Percentiles rank a stretch among this genome's conserved stretches.
phyloP scores from a whole-genome alignment of 2,113 vertebrate species.

The Sakesphorus luctuosus region DNA sequence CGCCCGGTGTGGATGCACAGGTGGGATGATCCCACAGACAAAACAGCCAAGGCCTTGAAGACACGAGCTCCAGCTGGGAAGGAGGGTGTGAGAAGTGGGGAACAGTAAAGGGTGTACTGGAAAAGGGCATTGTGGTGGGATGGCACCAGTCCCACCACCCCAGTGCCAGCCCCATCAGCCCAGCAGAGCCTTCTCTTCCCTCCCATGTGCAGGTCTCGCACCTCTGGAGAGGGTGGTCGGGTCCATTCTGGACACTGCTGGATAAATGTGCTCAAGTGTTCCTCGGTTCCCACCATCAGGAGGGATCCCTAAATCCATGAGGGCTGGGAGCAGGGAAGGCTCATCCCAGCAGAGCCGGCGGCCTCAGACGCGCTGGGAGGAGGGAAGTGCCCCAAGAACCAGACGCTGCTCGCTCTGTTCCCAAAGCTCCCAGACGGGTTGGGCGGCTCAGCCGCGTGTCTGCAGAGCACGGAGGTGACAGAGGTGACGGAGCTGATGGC shows the following conservation, averaged over 20 bases:
- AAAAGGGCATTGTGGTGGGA: accelerated
- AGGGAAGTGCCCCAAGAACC: neutral
- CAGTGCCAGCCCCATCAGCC: neutral
- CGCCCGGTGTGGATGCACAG: accelerated
- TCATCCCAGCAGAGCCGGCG: neutral
- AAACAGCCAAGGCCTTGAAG: neutral
- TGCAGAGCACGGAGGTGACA: neutral
- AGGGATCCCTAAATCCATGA: accelerated
- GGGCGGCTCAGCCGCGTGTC: neutral
- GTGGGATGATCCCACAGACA: accelerated
- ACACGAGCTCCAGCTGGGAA: accelerated
- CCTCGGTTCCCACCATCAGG: accelerated
- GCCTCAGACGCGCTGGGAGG: neutral
- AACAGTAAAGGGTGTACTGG: neutral
- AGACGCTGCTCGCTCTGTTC: neutral
- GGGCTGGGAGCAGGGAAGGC: neutral
- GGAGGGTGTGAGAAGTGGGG: accelerated
- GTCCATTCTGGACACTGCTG: accelerated
- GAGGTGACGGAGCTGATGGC: neutral
- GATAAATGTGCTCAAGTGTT: accelerated
- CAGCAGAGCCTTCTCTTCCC: accelerated
- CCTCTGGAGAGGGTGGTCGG: accelerated
- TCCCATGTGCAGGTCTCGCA: neutral
- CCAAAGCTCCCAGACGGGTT: slow-evolving; percentile 28
- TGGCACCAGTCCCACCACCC: neutral